Evolutionary conservation across 2,888 invertebrate species (phyloP).

Genomic region (Callinectes sapidus): DNA sequence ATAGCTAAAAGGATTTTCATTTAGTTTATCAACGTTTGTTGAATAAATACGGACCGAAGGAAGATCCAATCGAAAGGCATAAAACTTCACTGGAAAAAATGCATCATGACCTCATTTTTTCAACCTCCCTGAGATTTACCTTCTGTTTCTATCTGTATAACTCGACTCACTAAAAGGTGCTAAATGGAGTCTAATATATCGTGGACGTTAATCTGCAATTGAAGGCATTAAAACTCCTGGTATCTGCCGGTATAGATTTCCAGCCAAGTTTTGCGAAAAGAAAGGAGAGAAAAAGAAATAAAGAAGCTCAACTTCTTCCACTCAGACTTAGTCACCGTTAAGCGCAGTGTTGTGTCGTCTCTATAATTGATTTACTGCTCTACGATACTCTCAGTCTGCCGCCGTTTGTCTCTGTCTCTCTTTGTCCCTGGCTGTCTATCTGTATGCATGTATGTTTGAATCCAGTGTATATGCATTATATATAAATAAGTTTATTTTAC

Average conservation of each 20-base stretch:
- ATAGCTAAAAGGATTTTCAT: no score
- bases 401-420: background rate
- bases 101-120: background rate
- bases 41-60: background rate
- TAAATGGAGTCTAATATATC: background rate
- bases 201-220: background rate
- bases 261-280: background rate
- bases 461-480: background rate
- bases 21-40: background rate
- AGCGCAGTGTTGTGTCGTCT: background rate
- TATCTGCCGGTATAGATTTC: background rate
- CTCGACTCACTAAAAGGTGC: background rate
- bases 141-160: background rate
- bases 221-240: constrained; percentile 25
- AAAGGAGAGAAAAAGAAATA: background rate
- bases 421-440: background rate
- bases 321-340: background rate
- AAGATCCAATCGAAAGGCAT: background rate
- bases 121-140: background rate
- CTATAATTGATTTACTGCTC: background rate
- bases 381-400: background rate
- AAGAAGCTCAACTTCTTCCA: background rate
- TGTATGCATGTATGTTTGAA: background rate
- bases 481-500: background rate
- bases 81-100: background rate